Evolutionary conservation across 2,113 vertebrate species (phyloP), one percentile per base, ranked within the genome.

Genomic region (Canis aureus): DNA sequence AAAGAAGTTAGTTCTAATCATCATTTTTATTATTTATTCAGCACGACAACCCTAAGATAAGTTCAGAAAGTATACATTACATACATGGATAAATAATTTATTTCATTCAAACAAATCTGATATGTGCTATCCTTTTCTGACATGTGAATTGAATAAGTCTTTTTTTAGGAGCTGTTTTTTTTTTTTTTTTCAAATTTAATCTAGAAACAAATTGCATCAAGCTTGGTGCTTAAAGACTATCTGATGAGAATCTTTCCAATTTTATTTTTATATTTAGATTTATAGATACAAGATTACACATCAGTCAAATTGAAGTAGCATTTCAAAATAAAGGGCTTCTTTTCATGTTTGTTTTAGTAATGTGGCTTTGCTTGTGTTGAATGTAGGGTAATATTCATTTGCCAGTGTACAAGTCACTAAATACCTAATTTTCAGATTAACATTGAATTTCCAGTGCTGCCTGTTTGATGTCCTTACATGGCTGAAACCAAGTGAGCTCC

Each of bases 181-280:
- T 38, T 38, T 35, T 38, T 38, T 38, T 38, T 97, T 94, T 95
- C 51, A 88, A 92, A 91, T 81, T 0, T 96, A 96, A 88, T 94
- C 94, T 79, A 1, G 8, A 86, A 97, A 88, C 6, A 25, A 35
- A n/a, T 89, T 98, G 12, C 23, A 90, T 97, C 97, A 97, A 84
- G 15, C 84, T 84, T 89, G 89, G 32, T 89, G 79, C n/a, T 81
- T 96, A 98, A 97, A 97, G 74, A 86, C 29, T 92, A 79, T 64
- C 49, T 88, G 57, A 84, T 95, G 82, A 95, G 83, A 88, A 7
- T 97, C 73, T 73, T 97, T 97, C 85, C 67, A 93, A 86, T 96
- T 88, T 95, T 97, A 90, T 96, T 89, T 94, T 97, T 97, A 67
- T 97, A 92, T 96, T 92, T 97, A 87, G 62, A 96, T 89, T 76